Conservation (phyloP, 2,113 vertebrate genomes). For the Orycteropus afer region DNA sequence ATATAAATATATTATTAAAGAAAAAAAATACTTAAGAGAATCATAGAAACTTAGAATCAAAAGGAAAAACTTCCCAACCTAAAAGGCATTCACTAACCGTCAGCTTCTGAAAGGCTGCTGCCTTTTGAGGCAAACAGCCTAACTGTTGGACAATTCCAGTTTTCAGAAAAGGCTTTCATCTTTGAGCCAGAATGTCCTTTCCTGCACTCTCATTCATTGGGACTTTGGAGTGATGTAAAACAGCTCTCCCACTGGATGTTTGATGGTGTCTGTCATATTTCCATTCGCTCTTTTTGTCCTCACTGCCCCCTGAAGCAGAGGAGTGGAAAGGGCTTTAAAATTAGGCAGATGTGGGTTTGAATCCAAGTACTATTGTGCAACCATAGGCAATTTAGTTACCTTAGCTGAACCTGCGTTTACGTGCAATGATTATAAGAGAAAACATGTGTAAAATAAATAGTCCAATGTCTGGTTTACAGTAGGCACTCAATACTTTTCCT, state of each 20-base stretch:
- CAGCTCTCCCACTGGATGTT: background rate
- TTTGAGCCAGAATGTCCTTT: slow-evolving; percentile 8
- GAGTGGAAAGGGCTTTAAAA: slow-evolving; percentile 6
- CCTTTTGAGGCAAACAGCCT: background rate
- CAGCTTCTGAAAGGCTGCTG: background rate
- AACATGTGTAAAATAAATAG: background rate
- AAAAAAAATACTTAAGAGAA: background rate
- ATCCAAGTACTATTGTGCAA: slow-evolving; percentile 36
- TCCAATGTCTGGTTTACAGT: background rate
- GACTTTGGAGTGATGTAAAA: slow-evolving; percentile 15
- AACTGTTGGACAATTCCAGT: background rate
- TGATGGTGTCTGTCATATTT: background rate
- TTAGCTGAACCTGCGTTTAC: slow-evolving; percentile 36
- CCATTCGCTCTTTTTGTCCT: background rate
- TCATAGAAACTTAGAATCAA: background rate
- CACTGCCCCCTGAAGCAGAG: background rate
- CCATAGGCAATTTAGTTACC: background rate
- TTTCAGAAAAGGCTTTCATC: slow-evolving; percentile 33
- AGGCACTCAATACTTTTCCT: background rate
- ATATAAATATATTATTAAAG: background rate
- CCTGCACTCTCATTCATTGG: background rate
- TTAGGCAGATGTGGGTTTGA: background rate
- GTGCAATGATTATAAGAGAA: background rate
- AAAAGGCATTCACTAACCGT: background rate
- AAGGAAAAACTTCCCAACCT: background rate